These are phyloP conservation scores for Crossocerus cetratus DNA, from an alignment of 2,888 invertebrate genomes.

Conservation along the genomic window DNA sequence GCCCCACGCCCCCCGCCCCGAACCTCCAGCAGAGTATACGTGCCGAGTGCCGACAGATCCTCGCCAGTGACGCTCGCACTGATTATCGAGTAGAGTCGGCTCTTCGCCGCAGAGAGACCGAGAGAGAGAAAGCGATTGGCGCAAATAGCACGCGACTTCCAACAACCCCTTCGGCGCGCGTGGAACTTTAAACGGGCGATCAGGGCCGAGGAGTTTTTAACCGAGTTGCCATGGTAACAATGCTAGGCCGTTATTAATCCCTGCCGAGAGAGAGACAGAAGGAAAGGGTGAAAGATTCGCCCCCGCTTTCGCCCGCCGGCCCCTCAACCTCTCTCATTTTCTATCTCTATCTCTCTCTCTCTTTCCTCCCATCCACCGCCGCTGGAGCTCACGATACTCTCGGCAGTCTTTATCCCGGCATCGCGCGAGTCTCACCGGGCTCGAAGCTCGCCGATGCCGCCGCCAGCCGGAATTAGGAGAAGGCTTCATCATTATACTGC, in stretches of 20 bases:
- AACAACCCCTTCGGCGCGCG: conserved; percentile 55
- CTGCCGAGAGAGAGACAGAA: conserved; percentile 60
- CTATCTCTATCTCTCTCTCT: conserved; percentile 30
- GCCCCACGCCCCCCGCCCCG: not conserved
- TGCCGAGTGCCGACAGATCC: no score
- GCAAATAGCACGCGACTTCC: conserved; percentile 10
- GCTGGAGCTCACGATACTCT: conserved; percentile 11
- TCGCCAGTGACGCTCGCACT: no score
- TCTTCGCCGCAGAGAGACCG: no score
- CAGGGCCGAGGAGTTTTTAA: conserved; percentile 65
- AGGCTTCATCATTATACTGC: conserved; percentile 69
- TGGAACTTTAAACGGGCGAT: conserved; percentile 62
- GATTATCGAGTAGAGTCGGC: no score
- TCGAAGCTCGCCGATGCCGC: conserved; percentile 28
- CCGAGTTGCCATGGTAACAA: conserved; percentile 72
- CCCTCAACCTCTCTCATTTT: conserved; percentile 52
- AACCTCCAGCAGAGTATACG: no score
- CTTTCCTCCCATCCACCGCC: conserved; percentile 18
- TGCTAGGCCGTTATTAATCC: conserved; percentile 74
- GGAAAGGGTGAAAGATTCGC: conserved; percentile 50
- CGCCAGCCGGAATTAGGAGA: conserved; percentile 66
- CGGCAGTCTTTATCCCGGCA: conserved; percentile 29
- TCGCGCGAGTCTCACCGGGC: conserved; percentile 25
- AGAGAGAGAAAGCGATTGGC: not conserved
- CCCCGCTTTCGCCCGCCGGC: conserved; percentile 41